Evolutionary conservation across 2,113 vertebrate species (phyloP).

Genomic region (Sturnira hondurensis): DNA sequence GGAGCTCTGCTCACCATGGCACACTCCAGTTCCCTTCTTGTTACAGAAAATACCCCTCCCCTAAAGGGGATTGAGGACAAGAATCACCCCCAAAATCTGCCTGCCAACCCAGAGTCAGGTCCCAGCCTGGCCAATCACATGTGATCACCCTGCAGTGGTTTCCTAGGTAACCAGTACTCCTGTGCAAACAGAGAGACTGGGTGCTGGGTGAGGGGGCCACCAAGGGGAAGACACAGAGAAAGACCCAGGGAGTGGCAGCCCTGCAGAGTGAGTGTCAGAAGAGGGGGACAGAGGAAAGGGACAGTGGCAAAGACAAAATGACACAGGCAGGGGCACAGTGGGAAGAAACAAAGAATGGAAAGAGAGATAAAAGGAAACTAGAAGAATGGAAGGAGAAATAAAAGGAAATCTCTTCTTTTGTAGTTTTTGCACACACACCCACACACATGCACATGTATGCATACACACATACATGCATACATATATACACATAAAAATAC

Average conservation of each 20-base stretch:
- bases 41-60: background rate
- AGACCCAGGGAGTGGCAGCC: background rate
- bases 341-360: background rate
- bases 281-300: background rate
- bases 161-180: conserved; percentile 70
- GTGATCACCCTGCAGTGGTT: conserved; percentile 49
- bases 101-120: conserved; percentile 57
- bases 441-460: background rate
- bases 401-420: background rate
- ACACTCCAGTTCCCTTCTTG: background rate
- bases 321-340: accelerated
- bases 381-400: background rate
- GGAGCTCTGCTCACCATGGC: background rate
- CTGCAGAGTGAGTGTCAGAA: background rate
- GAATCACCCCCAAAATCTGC: conserved; percentile 63
- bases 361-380: background rate
- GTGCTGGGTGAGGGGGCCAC: background rate
- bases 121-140: conserved; percentile 57
- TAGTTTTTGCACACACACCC: background rate
- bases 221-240: background rate
- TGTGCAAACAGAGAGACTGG: conserved; percentile 52
- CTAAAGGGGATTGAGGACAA: background rate
- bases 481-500: background rate
- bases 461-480: background rate
- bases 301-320: background rate